Percentiles rank a stretch among this genome's conserved stretches.
Evolutionary conservation across 2,888 invertebrate species (phyloP).

Genomic region (Julus scandinavius): DNA sequence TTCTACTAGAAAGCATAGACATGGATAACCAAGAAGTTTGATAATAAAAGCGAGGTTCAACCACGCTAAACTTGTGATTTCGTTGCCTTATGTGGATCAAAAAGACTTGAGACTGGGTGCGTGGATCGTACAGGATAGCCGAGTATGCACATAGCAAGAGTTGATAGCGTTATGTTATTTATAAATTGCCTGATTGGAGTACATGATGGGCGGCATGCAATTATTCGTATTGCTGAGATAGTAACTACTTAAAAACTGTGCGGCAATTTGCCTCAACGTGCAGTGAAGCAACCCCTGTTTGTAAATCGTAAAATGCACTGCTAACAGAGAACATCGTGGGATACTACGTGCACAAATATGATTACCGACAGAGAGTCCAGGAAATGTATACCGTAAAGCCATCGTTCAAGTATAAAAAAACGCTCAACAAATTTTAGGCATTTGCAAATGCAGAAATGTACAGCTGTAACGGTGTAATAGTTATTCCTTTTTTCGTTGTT

Average conservation of each 20-base stretch:
- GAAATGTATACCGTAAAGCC: conserved; percentile 6
- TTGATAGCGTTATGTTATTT: conserved; percentile 15
- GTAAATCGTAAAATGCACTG: neutral
- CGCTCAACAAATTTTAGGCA: neutral
- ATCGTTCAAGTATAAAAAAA: neutral
- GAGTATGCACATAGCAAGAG: neutral
- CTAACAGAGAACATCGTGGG: neutral
- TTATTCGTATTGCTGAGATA: neutral
- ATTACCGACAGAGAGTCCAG: neutral
- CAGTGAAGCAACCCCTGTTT: neutral
- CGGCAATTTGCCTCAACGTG: neutral
- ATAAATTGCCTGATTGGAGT: conserved; percentile 27
- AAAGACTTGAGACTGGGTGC: neutral
- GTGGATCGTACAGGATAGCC: conserved; percentile 5
- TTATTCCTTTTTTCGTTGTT: conserved; percentile 24
- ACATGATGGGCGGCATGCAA: neutral
- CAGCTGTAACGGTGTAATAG: neutral
- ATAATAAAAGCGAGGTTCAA: conserved; percentile 20
- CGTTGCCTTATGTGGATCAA: neutral
- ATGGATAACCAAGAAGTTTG: conserved; percentile 48
- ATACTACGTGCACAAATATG: neutral
- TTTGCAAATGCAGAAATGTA: conserved; percentile 3
- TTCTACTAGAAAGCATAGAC: conserved; percentile 51
- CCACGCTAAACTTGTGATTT: conserved; percentile 5
- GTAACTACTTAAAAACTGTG: conserved; percentile 2